A percentile compares a stretch with the other conserved stretches of the same genome.
These are phyloP conservation scores for Streptopelia turtur DNA, from an alignment of 2,797 vertebrate genomes.

Conservation along the genomic window DNA sequence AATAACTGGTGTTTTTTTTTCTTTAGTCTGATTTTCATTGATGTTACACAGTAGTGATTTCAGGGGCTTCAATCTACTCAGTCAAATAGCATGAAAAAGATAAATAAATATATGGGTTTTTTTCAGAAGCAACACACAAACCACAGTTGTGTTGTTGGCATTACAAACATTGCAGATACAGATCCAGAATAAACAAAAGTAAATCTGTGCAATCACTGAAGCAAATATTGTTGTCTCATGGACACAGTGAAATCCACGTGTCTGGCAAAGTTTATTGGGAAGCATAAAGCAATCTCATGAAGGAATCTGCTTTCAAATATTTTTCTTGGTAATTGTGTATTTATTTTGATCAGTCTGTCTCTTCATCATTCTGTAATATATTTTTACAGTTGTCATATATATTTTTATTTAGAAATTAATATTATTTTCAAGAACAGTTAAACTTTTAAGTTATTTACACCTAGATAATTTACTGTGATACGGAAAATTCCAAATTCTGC, in stretches of 20 bases:
- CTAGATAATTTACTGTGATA: neutral
- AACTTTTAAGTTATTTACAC: neutral
- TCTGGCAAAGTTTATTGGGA: neutral
- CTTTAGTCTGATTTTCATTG: neutral
- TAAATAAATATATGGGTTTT: neutral
- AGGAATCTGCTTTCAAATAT: neutral
- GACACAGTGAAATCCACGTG: neutral
- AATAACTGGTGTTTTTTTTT: neutral
- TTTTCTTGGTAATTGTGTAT: neutral
- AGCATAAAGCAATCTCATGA: neutral
- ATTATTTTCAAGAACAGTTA: neutral
- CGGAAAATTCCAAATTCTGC: neutral
- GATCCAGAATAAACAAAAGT: neutral
- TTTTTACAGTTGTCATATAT: neutral
- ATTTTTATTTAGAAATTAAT: neutral
- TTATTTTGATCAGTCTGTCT: neutral
- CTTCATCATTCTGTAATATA: neutral
- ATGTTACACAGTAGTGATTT: neutral
- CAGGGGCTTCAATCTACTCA: neutral
- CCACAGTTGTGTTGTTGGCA: neutral
- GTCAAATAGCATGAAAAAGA: neutral
- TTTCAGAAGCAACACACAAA: neutral
- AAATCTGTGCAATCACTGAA: neutral
- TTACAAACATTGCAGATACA: neutral
- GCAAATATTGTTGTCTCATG: neutral